These are phyloP conservation scores for Cichladusa arquata DNA, from an alignment of 2,113 vertebrate species.

Conservation along the genomic window DNA sequence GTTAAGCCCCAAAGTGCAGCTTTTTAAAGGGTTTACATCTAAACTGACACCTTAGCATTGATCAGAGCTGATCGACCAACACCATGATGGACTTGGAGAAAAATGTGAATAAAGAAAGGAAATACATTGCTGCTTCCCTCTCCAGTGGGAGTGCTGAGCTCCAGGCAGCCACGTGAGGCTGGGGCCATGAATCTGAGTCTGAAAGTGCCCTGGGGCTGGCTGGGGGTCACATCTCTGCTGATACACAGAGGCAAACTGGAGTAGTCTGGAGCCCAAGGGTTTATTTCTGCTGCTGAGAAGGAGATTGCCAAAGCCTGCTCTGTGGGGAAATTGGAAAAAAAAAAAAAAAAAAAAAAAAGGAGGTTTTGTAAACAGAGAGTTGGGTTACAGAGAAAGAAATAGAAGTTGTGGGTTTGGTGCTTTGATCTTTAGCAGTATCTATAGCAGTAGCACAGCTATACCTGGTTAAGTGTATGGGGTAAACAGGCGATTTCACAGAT, in stretches of 20 bases:
- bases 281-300: background rate
- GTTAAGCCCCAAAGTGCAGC: background rate
- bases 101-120: conserved; percentile 8
- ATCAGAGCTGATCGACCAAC: background rate
- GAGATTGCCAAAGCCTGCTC: background rate
- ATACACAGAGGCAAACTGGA: background rate
- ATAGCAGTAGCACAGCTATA: background rate
- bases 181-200: background rate
- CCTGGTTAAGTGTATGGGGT: background rate
- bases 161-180: background rate
- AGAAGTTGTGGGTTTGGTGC: background rate
- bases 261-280: background rate
- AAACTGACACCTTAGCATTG: conserved; percentile 1
- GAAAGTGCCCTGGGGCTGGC: background rate
- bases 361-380: background rate
- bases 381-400: background rate
- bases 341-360: background rate
- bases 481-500: background rate
- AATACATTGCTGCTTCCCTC: background rate
- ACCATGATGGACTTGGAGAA: background rate
- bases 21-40: conserved; percentile 13
- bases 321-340: background rate
- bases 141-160: background rate
- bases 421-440: background rate
- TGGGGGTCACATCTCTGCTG: background rate